A percentile compares a stretch with the other conserved stretches of the same genome.
Conservation (phyloP, 2,888 invertebrate species). For the Cerastoderma edule region DNA sequence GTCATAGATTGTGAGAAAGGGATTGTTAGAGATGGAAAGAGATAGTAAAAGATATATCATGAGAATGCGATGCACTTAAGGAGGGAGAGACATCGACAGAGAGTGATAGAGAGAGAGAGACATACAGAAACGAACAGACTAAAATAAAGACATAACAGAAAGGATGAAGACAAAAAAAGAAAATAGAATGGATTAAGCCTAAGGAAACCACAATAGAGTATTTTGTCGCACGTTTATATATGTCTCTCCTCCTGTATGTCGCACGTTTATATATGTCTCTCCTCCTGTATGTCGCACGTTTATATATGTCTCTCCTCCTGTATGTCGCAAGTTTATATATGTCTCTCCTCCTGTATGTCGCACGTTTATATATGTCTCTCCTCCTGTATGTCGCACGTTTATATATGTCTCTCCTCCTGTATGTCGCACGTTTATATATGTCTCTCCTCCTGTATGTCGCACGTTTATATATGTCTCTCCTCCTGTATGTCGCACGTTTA, state of each 20-base stretch:
- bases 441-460: too few relatives aligned
- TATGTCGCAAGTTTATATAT: neutral
- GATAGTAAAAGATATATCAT: neutral
- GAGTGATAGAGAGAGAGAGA: neutral
- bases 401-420: too few relatives aligned
- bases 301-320: neutral
- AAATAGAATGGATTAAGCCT: neutral
- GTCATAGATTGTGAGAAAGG: neutral
- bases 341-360: neutral
- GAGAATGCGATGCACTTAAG: neutral
- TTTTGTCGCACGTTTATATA: neutral
- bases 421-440: too few relatives aligned
- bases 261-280: neutral
- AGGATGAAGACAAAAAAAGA: neutral
- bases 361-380: too few relatives aligned
- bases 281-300: neutral
- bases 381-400: too few relatives aligned
- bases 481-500: neutral
- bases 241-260: neutral
- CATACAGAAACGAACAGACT: neutral
- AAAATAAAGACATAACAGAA: neutral
- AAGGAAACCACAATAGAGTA: neutral
- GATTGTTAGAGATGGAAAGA: neutral
- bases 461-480: neutral
- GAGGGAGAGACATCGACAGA: neutral